Conservation (phyloP, 2,113 vertebrate genomes). For the Chloroceryle aenea region DNA sequence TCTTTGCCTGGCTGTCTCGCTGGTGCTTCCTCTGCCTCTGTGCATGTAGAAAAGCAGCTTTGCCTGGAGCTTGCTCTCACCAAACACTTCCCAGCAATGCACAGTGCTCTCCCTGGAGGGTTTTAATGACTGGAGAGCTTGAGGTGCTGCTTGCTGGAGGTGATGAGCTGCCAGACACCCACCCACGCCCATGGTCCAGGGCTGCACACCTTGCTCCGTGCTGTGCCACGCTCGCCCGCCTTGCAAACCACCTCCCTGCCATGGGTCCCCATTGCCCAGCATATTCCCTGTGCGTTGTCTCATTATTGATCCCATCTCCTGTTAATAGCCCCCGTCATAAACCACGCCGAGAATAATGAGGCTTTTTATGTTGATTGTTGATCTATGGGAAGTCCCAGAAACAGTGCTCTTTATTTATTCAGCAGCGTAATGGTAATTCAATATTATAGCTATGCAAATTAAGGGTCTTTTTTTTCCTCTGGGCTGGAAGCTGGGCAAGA, state of each 20-base stretch:
- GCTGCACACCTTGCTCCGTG: fast-evolving
- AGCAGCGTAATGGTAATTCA: not conserved
- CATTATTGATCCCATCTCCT: not conserved
- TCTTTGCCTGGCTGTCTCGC: too few species aligned
- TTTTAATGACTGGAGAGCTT: fast-evolving
- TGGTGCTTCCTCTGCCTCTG: not conserved
- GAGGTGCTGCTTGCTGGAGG: not conserved
- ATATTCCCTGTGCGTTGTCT: not conserved
- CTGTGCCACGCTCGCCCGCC: fast-evolving
- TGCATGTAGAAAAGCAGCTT: not conserved
- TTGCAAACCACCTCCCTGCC: fast-evolving
- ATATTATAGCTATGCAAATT: not conserved
- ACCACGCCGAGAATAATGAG: slow-evolving; percentile 12
- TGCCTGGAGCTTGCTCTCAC: not conserved
- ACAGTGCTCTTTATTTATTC: slow-evolving; percentile 42
- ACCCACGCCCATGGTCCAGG: not conserved
- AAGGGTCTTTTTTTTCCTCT: not conserved
- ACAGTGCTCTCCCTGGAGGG: fast-evolving
- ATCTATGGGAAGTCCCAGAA: slow-evolving; percentile 45
- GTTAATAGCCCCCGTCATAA: slow-evolving; percentile 6
- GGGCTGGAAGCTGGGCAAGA: not conserved
- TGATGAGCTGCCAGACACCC: not conserved
- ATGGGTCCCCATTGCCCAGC: fast-evolving
- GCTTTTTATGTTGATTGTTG: slow-evolving; percentile 41
- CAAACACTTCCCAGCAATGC: fast-evolving